Base-by-base conservation (phyloP, 2,113 vertebrate genomes). In the Psilopsiagon aymara region DNA sequence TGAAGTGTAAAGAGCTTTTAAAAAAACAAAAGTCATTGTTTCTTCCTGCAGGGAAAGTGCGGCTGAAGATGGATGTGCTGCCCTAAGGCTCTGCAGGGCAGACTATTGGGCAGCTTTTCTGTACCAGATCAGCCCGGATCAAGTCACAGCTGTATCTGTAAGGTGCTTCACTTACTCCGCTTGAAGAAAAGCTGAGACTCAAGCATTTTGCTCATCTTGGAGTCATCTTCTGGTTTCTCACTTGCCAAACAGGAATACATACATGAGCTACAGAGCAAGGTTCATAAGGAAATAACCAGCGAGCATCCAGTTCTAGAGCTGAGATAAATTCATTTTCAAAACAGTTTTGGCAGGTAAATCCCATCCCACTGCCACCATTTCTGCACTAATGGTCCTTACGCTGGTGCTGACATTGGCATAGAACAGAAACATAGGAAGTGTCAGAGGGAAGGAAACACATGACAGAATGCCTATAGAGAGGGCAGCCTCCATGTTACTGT, bases 381-480 rank as follows among this genome's bases (percentile, higher is more conserved):
- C 9, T 88, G 57, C 39, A 92, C 27, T 62, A 64, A 1, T 16
- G 29, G 44, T 60, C 62, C 62, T 51, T 64, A 43, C 0, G 0
- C 13, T 62, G 1, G 0, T 46, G 64, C 18, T 87, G 35, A 9
- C 0, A 0, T 28, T 71, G 41, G 55, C 1, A 6, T 27, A 19
- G 75, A 60, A 73, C 3, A 6, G 41, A 70, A 83, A 70, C 21
- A 41, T 1, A 6, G 46, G 33, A 62, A 74, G 33, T 11, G 5
- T 80, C 47, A 90, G 47, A 77, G 71, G 59, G 46, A 74, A 86
- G 43, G 51, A 90, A 90, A 88, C 6, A 4, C 3, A 1, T 37
- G 21, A 55, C 28, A 86, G 71, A 27, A 27, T 63, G n/a, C 28
- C 59, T 55, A 35, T 25, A 43, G 19, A 69, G 41, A 43, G 17